A percentile compares a stretch with the other conserved stretches of the same genome.
These are phyloP conservation scores for Mamestra configurata DNA, from an alignment of 1,140 invertebrate genomes.

Conservation along the genomic window DNA sequence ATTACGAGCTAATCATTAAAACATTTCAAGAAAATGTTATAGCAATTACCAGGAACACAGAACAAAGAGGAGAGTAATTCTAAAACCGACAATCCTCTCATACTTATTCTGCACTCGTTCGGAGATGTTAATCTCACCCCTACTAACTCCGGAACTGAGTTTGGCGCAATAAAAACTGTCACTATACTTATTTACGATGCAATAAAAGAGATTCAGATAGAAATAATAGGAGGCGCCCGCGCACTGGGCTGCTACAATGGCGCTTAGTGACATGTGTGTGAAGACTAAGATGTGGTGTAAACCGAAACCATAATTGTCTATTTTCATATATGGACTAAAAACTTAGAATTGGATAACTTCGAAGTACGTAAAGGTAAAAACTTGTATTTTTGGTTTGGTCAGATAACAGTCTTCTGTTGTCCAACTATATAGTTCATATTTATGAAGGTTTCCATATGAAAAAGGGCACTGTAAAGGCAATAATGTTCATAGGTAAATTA, in stretches of 20 bases:
- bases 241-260: slow-evolving; percentile 47
- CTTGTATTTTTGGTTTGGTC: no score
- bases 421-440: no score
- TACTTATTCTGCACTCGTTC: slow-evolving; percentile 70
- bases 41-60: slow-evolving; percentile 31
- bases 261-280: slow-evolving; percentile 9
- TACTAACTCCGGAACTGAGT: slow-evolving; percentile 67
- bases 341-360: no score
- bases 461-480: no score
- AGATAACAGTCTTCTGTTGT: no score
- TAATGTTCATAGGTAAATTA: no score
- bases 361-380: no score
- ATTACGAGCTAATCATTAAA: slow-evolving; percentile 30
- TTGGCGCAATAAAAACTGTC: slow-evolving; percentile 80
- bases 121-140: slow-evolving; percentile 76
- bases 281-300: background rate
- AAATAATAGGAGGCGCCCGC: slow-evolving; percentile 56
- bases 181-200: slow-evolving; percentile 78
- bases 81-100: slow-evolving; percentile 58
- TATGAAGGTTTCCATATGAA: no score
- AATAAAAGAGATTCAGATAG: slow-evolving; percentile 73
- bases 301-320: background rate
- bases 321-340: no score
- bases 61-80: slow-evolving; percentile 34
- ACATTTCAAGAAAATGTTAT: slow-evolving; percentile 16